Evolutionary conservation across 2,888 invertebrate species (phyloP).

Genomic region (Ectobius pallidus): DNA sequence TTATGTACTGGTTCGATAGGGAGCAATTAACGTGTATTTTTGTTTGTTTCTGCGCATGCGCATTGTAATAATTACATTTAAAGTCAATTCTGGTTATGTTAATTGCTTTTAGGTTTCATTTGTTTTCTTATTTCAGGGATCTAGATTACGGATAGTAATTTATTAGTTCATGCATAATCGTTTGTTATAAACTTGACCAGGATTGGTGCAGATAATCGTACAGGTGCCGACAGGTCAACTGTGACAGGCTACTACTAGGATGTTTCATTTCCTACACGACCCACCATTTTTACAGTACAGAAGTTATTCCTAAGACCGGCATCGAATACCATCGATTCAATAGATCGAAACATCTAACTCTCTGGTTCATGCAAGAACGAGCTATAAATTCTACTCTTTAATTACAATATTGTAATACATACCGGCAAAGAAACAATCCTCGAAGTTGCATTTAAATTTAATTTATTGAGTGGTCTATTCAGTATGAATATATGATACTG

Average conservation of each 20-base stretch:
- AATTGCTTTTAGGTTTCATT: not conserved
- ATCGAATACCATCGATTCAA: not conserved
- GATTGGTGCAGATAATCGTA: slow-evolving; percentile 16
- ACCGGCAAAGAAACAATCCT: not conserved
- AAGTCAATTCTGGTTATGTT: not conserved
- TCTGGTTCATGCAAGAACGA: not conserved
- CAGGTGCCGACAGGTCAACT: not conserved
- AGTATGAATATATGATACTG: too few species aligned
- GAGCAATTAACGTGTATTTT: slow-evolving; percentile 11
- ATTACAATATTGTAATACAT: too few species aligned
- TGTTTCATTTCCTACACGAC: not conserved
- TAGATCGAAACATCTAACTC: not conserved
- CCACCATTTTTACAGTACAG: not conserved
- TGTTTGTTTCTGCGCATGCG: not conserved
- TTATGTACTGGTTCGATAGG: slow-evolving; percentile 9
- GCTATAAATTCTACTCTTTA: too few species aligned
- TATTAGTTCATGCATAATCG: slow-evolving; percentile 12
- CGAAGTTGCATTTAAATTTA: too few species aligned
- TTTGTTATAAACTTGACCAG: slow-evolving; percentile 10
- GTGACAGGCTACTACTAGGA: not conserved
- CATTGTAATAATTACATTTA: not conserved
- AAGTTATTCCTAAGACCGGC: not conserved
- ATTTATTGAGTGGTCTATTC: too few species aligned
- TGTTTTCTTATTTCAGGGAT: not conserved
- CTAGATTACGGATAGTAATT: not conserved